Base-by-base conservation (phyloP, 2,888 invertebrate genomes). In the Dermolepida albohirtum region DNA sequence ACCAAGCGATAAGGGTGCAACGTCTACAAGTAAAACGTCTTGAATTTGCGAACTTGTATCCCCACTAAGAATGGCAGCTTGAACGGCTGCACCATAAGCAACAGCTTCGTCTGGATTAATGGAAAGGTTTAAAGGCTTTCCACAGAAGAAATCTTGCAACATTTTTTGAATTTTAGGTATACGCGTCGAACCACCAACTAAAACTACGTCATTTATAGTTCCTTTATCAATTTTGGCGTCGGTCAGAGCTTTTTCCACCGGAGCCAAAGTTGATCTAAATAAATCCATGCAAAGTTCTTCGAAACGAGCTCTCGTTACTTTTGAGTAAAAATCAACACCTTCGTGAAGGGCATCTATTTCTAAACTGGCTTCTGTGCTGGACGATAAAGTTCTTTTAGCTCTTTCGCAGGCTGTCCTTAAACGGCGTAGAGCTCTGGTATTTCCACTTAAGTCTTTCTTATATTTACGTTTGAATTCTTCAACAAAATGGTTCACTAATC, bases 31-130 rank as follows among this genome's bases (percentile, higher is more conserved):
- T 4, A 95, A 84, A 0, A 96, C 90, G 75, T 95, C 95, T 81
- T 93, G 92, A 67, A 96, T 92, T 77, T 88, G 89, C 0, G 88
- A 85, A 74, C 89, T 89, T 47, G 85, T 84, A 70, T 85, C 76
- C 29, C 95, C 96, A 14, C 90, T 89, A 14, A 97, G 85, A 73
- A 96, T 96, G 49, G 96, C 97, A 1, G 96, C 97, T 83, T 97
- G 97, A 0, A 97, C 95, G 16, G 96, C 96, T 2, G 96, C 96
- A 4, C 96, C 96, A 78, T 96, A 97, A 0, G 97, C 97, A 1
- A 97, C 93, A 6, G 97, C 93, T 82, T 95, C 95, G 77, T 95
- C 95, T 0, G 95, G 96, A 82, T 97, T 96, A 76, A 97, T 97
- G 8, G 94, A 93, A 62, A 96, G 88, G 84, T 97, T 97, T 43